phyloP scores from a whole-genome alignment of 2,113 vertebrate genomes.

The Chauna torquata region DNA sequence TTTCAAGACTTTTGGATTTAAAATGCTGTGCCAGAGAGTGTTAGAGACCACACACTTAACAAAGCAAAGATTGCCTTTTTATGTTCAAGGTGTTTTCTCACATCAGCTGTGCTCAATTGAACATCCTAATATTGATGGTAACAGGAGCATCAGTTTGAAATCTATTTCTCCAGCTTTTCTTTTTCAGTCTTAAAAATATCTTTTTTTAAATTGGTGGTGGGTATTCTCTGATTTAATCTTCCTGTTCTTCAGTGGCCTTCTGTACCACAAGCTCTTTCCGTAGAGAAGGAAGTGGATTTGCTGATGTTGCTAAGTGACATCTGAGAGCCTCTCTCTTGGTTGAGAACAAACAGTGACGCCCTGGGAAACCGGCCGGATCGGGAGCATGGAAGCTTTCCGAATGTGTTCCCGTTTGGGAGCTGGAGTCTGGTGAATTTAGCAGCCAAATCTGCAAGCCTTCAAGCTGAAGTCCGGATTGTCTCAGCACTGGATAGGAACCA shows the following conservation, averaged over 20 bases:
- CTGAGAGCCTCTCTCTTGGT: neutral
- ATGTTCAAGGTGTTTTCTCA: neutral
- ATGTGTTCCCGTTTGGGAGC: neutral
- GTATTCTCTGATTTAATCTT: neutral
- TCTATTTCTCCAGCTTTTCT: neutral
- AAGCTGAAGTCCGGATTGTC: neutral
- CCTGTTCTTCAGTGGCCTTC: neutral
- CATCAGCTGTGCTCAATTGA: neutral
- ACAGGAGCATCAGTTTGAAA: neutral
- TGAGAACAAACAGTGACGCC: neutral
- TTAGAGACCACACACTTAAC: neutral
- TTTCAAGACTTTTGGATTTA: neutral
- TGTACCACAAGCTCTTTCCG: neutral
- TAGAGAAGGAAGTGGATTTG: neutral
- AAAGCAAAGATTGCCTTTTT: neutral
- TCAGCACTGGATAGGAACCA: neutral
- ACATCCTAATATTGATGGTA: neutral
- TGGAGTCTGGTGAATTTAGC: neutral
- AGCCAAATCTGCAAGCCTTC: neutral
- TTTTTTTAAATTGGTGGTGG: neutral
- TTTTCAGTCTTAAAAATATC: neutral
- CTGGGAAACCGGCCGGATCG: neutral
- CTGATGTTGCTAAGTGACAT: neutral
- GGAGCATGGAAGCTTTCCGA: conserved; percentile 6
- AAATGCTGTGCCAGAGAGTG: neutral